These are phyloP conservation scores for Morinoia aosen DNA, from an alignment of 2,888 invertebrate genomes.

Conservation along the genomic window DNA sequence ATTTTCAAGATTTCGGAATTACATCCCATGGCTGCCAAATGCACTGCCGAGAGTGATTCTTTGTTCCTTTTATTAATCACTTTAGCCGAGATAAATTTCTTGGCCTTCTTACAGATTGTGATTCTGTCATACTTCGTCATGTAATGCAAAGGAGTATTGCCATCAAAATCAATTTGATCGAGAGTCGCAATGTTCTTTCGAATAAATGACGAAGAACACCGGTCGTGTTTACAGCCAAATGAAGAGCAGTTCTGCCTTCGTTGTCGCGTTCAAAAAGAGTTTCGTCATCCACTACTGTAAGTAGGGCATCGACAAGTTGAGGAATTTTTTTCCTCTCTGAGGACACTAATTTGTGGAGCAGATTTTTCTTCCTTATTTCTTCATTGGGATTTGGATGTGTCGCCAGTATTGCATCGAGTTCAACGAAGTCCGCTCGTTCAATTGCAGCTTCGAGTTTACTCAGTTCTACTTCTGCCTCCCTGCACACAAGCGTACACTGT, in stretches of 20 bases:
- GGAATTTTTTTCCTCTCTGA: neutral
- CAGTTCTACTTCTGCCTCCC: no score
- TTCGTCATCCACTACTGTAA: neutral
- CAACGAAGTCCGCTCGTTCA: neutral
- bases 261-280: neutral
- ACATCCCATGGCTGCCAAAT: constrained; percentile 53
- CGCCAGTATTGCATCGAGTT: neutral
- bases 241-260: neutral
- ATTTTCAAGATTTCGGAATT: constrained; percentile 53
- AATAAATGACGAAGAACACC: neutral
- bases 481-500: no score
- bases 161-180: neutral
- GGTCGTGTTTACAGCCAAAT: neutral
- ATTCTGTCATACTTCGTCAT: neutral
- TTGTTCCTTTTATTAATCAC: neutral
- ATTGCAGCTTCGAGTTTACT: no score
- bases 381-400: neutral
- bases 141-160: neutral
- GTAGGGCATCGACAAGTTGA: neutral
- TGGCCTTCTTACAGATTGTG: neutral
- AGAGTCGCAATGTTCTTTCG: neutral
- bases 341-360: neutral
- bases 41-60: neutral
- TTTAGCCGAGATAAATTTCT: neutral
- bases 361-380: neutral